Conservation (phyloP, 2,888 invertebrate species). For the Anagyrus pseudococci region DNA sequence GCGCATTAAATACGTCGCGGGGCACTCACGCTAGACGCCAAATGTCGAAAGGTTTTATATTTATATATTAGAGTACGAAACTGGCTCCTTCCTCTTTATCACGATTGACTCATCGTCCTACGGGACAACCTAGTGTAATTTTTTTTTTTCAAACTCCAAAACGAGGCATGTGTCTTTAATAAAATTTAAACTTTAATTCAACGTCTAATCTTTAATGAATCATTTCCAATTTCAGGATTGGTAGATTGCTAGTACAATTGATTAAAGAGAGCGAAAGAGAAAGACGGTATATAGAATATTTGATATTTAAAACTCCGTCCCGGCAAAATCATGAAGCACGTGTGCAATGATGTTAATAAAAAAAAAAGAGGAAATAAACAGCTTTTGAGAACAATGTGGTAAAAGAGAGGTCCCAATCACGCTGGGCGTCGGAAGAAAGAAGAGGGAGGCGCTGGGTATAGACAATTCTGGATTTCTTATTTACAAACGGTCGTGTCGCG, state of each 20-base stretch:
- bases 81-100: slow-evolving; percentile 30
- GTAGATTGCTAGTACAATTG: not conserved
- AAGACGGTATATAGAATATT: not conserved
- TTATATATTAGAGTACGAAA: slow-evolving; percentile 16
- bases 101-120: too few relatives aligned
- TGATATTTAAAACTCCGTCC: slow-evolving; percentile 16
- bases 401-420: not conserved
- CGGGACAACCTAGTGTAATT: too few relatives aligned
- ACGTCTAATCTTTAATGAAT: too few relatives aligned
- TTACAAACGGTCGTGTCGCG: not conserved
- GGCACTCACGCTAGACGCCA: slow-evolving; percentile 1
- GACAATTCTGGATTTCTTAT: too few relatives aligned
- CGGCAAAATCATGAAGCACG: not conserved
- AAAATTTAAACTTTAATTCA: too few relatives aligned
- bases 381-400: too few relatives aligned
- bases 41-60: too few relatives aligned
- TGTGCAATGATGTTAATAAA: not conserved
- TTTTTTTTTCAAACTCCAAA: not conserved
- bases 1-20: not conserved
- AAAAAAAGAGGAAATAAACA: slow-evolving; percentile 1
- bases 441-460: too few relatives aligned
- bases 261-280: slow-evolving; percentile 1
- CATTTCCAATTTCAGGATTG: too few relatives aligned
- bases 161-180: too few relatives aligned
- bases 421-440: too few relatives aligned